These are phyloP conservation scores for Carduelis carduelis DNA, from an alignment of 2,797 vertebrate genomes.

Conservation along the genomic window DNA sequence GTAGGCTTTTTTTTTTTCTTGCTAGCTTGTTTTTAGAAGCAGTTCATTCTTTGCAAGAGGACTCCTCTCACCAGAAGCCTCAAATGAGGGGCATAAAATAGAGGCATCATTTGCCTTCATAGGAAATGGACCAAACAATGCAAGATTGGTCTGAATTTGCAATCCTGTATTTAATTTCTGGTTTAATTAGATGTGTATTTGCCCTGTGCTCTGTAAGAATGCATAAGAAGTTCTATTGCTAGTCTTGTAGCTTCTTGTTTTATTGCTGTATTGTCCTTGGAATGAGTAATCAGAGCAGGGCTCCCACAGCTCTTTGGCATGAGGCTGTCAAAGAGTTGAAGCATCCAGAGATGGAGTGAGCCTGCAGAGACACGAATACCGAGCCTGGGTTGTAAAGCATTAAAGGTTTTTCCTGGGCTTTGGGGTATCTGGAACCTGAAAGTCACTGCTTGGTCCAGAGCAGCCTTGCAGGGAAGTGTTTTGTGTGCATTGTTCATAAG, in stretches of 20 bases:
- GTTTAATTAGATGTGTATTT: background rate
- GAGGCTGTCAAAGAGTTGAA: background rate
- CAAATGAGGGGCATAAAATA: background rate
- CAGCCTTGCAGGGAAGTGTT: background rate
- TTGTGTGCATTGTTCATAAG: slow-evolving; percentile 9
- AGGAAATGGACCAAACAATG: background rate
- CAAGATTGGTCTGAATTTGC: background rate
- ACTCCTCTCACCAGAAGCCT: background rate
- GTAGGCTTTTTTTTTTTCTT: background rate
- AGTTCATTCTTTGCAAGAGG: background rate
- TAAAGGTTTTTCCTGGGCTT: background rate
- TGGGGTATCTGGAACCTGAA: background rate
- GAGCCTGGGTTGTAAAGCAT: background rate
- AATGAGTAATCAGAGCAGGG: background rate
- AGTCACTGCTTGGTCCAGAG: background rate
- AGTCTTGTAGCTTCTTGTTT: background rate
- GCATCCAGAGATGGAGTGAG: background rate
- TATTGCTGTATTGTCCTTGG: slow-evolving; percentile 30
- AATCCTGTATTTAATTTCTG: background rate
- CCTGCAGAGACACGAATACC: rapidly evolving
- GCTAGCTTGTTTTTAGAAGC: background rate
- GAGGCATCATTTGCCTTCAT: background rate
- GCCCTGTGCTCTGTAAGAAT: background rate
- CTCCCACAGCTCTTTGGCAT: background rate
- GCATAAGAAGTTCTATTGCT: background rate